Base-by-base conservation (phyloP, 2,113 vertebrate species). In the Brachypteracias leptosomus region DNA sequence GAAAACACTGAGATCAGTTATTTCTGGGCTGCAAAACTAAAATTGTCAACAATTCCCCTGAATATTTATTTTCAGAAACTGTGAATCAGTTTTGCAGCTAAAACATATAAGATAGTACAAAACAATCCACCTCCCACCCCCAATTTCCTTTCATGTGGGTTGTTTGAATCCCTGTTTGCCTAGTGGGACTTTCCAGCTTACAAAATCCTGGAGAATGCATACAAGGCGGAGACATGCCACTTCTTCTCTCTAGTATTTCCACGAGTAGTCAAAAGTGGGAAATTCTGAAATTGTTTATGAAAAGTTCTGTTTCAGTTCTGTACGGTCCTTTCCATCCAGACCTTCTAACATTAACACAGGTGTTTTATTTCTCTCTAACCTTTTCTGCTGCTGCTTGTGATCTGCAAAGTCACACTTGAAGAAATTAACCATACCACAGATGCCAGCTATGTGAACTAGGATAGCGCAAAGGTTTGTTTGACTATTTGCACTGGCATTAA, bases 121-220 rank as follows among this genome's bases (percentile, higher is more conserved):
- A n/a, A 36, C 24, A 35, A 38, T n/a, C 26, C 19, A 7, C 17
- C 3, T 3, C 12, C 9, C 4, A 16, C 1, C 0, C 18, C 3
- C 2, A 18, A 10, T 78, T 90, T 91, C 28, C 73, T 82, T 93
- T 81, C 22, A 36, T 44, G 54, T 44, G 15, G 3, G 13, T 47
- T 78, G 9, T 59, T 67, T 72, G 52, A 82, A 72, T 74, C 21
- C 36, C 22, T 55, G 16, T 42, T 93, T 5, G 13, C 12, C 36
- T 58, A 21, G 22, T 28, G 72, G 92, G 57, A 59, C 47, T 83
- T 91, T 57, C 55, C 57, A 77, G 33, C 38, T 94, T 85, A 67
- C 33, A 84, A 77, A 88, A 90, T 59, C 42, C 35, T 71, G 82
- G 33, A 70, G 52, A 83, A 25, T 26, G 47, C 20, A 20, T 59